A percentile compares a stretch with the other conserved stretches of the same genome.
phyloP scores from a whole-genome alignment of 2,113 vertebrate genomes.

The Istiophorus platypterus region DNA sequence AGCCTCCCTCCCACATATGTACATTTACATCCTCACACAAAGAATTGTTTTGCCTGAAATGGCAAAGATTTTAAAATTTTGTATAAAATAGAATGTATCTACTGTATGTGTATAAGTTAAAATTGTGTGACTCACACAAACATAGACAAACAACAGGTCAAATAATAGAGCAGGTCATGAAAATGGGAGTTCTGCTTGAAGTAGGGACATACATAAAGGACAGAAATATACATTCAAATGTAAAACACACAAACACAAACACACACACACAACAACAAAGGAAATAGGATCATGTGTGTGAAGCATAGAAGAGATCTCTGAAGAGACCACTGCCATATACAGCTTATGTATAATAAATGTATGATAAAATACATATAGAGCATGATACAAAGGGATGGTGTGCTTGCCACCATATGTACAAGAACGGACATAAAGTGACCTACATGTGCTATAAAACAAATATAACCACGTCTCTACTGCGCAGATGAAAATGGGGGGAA shows the following conservation, averaged over 20 bases:
- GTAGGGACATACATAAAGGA: slow-evolving; percentile 14
- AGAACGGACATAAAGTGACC: slow-evolving; percentile 3
- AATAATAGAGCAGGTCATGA: slow-evolving; percentile 14
- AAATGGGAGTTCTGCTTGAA: not conserved
- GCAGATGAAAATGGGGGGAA: not conserved
- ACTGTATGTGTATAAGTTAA: not conserved
- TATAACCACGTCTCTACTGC: slow-evolving; percentile 4
- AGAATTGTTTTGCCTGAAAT: not conserved
- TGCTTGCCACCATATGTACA: not conserved
- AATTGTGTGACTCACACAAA: not conserved
- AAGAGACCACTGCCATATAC: not conserved
- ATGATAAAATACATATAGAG: not conserved
- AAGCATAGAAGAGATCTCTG: not conserved
- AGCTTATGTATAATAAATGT: slow-evolving; percentile 24
- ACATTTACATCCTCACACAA: not conserved
- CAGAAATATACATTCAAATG: not conserved
- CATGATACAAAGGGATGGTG: not conserved
- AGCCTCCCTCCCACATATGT: not conserved
- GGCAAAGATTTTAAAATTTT: not conserved
- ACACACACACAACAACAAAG: not conserved
- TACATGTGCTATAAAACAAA: slow-evolving; percentile 19
- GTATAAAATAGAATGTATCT: not conserved
- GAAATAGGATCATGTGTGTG: not conserved
- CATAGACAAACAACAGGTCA: not conserved
- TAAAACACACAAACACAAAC: not conserved